Evolutionary conservation across 2,797 vertebrate species (phyloP).

Genomic region (Scolopax bukidnonensis): DNA sequence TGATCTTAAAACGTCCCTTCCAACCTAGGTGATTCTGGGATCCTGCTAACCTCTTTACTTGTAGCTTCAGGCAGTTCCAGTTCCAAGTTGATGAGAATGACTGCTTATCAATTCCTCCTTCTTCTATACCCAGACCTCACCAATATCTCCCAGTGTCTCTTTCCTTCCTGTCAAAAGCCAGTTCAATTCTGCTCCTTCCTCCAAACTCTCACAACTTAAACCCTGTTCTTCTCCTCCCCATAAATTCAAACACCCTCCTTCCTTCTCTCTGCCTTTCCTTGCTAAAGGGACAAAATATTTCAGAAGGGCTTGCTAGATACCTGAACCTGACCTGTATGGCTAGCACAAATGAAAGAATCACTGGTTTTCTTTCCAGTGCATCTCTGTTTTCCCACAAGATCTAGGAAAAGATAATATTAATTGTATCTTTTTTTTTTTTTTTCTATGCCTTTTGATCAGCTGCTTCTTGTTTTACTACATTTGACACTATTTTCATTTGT

Average conservation of each 20-base stretch:
- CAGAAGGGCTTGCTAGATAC: neutral
- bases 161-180: neutral
- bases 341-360: neutral
- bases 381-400: neutral
- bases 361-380: neutral
- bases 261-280: neutral
- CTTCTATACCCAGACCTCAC: neutral
- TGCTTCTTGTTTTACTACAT: neutral
- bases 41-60: neutral
- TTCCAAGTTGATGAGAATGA: neutral
- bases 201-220: neutral
- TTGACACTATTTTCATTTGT: neutral
- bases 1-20: too few relatives aligned
- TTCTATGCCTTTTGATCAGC: neutral
- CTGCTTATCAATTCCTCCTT: neutral
- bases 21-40: too few relatives aligned
- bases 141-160: neutral
- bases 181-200: neutral
- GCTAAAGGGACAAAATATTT: neutral
- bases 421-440: neutral
- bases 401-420: neutral
- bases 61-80: neutral
- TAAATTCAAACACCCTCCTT: neutral
- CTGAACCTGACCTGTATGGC: neutral
- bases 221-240: neutral